Evolutionary conservation across 2,888 invertebrate species (phyloP).

Genomic region (Tolmerus cingulatus): DNA sequence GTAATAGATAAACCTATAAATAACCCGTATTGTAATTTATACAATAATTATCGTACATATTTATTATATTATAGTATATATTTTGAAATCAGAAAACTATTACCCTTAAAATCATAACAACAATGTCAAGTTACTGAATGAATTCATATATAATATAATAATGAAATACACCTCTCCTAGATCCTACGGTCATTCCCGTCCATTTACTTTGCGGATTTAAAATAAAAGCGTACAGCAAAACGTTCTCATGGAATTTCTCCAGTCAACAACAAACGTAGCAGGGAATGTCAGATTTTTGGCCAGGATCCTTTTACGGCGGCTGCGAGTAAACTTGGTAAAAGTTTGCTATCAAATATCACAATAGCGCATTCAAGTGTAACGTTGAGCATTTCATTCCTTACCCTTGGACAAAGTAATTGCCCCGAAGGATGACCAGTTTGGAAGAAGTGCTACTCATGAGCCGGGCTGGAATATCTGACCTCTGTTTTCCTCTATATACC

Average conservation of each 20-base stretch:
- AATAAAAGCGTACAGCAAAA: background rate
- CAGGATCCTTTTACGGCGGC: background rate
- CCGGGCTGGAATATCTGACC: background rate
- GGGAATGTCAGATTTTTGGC: background rate
- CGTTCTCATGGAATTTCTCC: background rate
- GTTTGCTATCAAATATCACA: background rate
- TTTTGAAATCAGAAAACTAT: too few relatives aligned
- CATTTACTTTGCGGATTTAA: background rate
- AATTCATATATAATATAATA: background rate
- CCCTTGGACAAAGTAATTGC: background rate
- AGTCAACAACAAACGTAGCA: background rate
- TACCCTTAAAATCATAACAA: too few relatives aligned
- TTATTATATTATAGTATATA: too few relatives aligned
- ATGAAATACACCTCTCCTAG: background rate
- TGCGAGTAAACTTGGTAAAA: background rate
- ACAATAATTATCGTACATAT: too few relatives aligned
- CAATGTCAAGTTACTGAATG: too few relatives aligned
- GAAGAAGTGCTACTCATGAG: background rate
- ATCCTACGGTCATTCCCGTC: background rate
- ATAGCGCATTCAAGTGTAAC: background rate
- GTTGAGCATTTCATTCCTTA: background rate
- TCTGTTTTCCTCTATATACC: background rate
- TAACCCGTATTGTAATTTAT: too few relatives aligned
- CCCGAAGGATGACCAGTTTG: background rate
- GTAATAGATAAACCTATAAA: too few relatives aligned